These are phyloP conservation scores for Eupsilia transversa DNA, from an alignment of 2,888 invertebrate genomes.

Conservation along the genomic window DNA sequence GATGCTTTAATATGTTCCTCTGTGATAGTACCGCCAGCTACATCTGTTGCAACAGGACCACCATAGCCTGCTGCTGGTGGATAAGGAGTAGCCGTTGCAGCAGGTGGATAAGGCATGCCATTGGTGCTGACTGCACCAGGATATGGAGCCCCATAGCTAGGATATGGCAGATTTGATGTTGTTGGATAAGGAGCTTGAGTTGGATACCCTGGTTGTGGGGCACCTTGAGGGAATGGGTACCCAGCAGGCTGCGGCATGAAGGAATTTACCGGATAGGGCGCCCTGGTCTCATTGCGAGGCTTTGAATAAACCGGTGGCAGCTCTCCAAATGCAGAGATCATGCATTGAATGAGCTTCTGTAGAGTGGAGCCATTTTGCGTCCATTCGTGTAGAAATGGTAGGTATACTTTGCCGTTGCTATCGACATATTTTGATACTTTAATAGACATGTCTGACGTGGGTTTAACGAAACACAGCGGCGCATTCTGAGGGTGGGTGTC, in stretches of 20 bases:
- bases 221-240: constrained; percentile 81
- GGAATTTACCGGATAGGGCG: constrained; percentile 90
- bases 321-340: constrained; percentile 98
- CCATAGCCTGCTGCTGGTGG: constrained; percentile 78
- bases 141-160: constrained; percentile 86
- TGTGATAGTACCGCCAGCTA: constrained; percentile 95
- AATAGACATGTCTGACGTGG: constrained; percentile 98
- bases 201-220: constrained; percentile 67
- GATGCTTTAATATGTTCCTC: constrained; percentile 99
- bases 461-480: constrained; percentile 98
- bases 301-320: constrained; percentile 98
- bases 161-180: constrained; percentile 87
- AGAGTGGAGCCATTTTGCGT: constrained; percentile 95
- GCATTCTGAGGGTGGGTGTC: constrained; percentile 99
- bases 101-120: constrained; percentile 77
- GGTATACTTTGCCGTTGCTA: constrained; percentile 98
- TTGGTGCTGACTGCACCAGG: constrained; percentile 76
- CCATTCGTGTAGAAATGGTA: constrained; percentile 99
- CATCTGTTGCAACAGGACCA: constrained; percentile 80
- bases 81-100: constrained; percentile 77
- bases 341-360: constrained; percentile 96
- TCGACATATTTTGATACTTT: constrained; percentile 98
- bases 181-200: constrained; percentile 86
- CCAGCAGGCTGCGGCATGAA: constrained; percentile 87
- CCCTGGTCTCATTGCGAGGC: constrained; percentile 91